Conservation (phyloP, 1,140 invertebrate species). For the Tenebrio molitor region DNA sequence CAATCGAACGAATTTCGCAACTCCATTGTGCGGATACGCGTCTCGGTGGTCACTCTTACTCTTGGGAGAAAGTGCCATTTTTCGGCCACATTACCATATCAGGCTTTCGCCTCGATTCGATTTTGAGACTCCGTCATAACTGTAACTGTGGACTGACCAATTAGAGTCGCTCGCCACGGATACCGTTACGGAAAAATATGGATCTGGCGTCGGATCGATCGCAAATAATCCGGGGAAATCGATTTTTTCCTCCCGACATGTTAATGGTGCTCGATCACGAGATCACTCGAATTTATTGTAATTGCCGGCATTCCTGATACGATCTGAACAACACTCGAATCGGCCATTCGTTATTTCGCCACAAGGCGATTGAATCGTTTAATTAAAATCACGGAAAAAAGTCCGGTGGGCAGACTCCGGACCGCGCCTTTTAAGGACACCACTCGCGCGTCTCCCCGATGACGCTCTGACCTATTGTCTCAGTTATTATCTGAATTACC, state of each 20-base stretch:
- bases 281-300: conserved; percentile 32
- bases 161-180: background rate
- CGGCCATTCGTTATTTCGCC: conserved; percentile 28
- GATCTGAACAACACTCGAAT: conserved; percentile 23
- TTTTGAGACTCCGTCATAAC: conserved; percentile 1
- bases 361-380: conserved; percentile 37
- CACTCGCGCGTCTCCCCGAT: background rate
- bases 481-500: conserved; percentile 30
- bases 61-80: conserved; percentile 13
- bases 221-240: background rate
- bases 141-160: conserved; percentile 15
- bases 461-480: conserved; percentile 31
- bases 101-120: background rate
- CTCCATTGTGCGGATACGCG: background rate
- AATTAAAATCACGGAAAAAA: conserved; percentile 40
- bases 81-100: conserved; percentile 1
- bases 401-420: conserved; percentile 15
- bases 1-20: background rate
- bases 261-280: conserved; percentile 27
- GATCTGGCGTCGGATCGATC: background rate
- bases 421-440: conserved; percentile 36
- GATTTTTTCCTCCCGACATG: background rate
- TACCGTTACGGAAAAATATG: conserved; percentile 26
- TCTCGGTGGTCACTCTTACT: conserved; percentile 19
- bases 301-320: conserved; percentile 24